Evolutionary conservation across 2,888 invertebrate species (phyloP), one percentile per base, ranked within the genome.

Genomic region (Pammene aurita): DNA sequence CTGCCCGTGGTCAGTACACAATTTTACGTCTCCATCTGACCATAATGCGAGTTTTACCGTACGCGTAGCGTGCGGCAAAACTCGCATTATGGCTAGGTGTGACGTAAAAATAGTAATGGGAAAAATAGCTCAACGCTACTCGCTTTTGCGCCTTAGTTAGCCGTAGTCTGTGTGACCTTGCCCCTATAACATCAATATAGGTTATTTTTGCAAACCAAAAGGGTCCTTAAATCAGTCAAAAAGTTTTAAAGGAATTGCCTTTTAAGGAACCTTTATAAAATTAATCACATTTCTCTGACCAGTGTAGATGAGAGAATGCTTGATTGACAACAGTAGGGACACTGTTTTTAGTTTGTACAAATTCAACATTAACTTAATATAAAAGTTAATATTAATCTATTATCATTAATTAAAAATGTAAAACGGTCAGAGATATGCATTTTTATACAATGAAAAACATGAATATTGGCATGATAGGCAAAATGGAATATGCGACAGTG

Each of bases 401-500:
- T 2, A 26, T 26, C 1, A 26, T 1, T 26, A 1, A 26, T 26
- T 26, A 26, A 2, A 26, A 26, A 26, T 42, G 11, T 10, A 5
- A 34, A 54, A 34, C 34, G 34, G 34, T 34, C 54, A 54, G 57
- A 26, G 9, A 58, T 41, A 58, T 58, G 18, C 10, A 10, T 26
- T 46, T n/a, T 26, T 2, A n/a, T 44, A 14, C 42, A 58, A 7
- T 44, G 42, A 26, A 58, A 10, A 60, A 60, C 44, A 35, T 46
- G 34, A 34, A 60, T 60, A 44, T 35, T 38, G 38, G 41, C 38
- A 56, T 58, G 44, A 44, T 10, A 34, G 58, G 26, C 60, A 34
- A 60, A 60, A 60, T 46, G 60, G 60, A 46, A 16, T 60, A 60
- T 26, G 34, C 60, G 35, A 46, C 14, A 44, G 44, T 2, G n/a